A percentile compares a stretch with the other conserved stretches of the same genome.
Conservation (phyloP, 2,113 vertebrate species). For the Percina caprodes region DNA sequence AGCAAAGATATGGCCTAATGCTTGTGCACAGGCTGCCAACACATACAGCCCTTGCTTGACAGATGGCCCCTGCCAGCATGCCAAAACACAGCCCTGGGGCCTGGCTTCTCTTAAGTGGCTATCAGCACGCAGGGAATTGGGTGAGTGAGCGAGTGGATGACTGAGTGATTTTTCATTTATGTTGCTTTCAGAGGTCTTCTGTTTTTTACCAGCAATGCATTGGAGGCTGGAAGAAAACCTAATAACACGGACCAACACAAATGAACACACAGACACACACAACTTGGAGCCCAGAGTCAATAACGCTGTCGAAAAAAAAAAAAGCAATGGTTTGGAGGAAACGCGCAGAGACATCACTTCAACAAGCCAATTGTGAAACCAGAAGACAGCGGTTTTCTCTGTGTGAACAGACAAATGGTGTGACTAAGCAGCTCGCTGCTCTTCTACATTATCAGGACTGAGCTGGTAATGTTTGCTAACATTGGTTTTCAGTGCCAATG, state of each 20-base stretch:
- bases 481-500: constrained; percentile 17
- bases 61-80: constrained; percentile 75
- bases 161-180: constrained; percentile 64
- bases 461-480: not conserved
- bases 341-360: constrained; percentile 3
- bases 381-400: constrained; percentile 14
- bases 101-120: constrained; percentile 72
- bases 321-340: constrained; percentile 3
- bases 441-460: not conserved
- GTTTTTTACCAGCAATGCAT: constrained; percentile 24
- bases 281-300: constrained; percentile 27
- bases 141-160: constrained; percentile 55
- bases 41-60: constrained; percentile 57
- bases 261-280: not conserved
- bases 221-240: constrained; percentile 6
- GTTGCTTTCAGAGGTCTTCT: constrained; percentile 46
- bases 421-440: not conserved
- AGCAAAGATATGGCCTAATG: not conserved
- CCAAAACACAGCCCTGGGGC: constrained; percentile 68
- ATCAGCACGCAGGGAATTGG: constrained; percentile 59
- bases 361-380: constrained; percentile 31
- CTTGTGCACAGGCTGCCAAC: constrained; percentile 21
- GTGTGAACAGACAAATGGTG: constrained; percentile 24
- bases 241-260: constrained; percentile 21
- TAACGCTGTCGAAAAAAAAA: constrained; percentile 17